A percentile compares a stretch with the other conserved stretches of the same genome.
Conservation (phyloP, 2,888 invertebrate species). For the Biston stratarius region DNA sequence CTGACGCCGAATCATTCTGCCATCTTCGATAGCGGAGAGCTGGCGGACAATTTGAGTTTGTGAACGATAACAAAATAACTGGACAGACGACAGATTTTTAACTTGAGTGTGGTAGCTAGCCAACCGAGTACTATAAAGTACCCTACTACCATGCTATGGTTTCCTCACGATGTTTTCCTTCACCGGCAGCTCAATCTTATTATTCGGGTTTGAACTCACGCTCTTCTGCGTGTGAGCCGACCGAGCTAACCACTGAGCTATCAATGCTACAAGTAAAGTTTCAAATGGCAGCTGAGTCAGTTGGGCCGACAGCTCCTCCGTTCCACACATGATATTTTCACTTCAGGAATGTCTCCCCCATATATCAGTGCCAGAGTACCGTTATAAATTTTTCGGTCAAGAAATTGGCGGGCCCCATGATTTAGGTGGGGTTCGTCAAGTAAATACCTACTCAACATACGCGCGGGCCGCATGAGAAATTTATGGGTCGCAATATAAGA, state of each 20-base stretch:
- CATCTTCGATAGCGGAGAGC: slow-evolving; percentile 20
- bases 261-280: neutral
- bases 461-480: slow-evolving; percentile 62
- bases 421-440: slow-evolving; percentile 70
- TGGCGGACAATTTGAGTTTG: neutral
- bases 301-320: slow-evolving; percentile 30
- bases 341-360: slow-evolving; percentile 58
- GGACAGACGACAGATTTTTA: too few relatives aligned
- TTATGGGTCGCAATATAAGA: slow-evolving; percentile 77
- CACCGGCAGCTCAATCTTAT: too few relatives aligned
- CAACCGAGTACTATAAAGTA: too few relatives aligned
- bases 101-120: too few relatives aligned
- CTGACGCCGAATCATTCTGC: slow-evolving; percentile 32
- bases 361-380: slow-evolving; percentile 68
- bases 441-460: slow-evolving; percentile 72
- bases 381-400: slow-evolving; percentile 85
- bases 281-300: neutral
- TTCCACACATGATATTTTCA: slow-evolving; percentile 43
- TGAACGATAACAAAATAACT: too few relatives aligned
- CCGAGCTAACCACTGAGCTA: too few relatives aligned
- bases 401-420: slow-evolving; percentile 78
- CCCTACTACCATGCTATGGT: too few relatives aligned
- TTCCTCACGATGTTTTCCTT: too few relatives aligned
- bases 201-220: too few relatives aligned
- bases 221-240: too few relatives aligned